A percentile compares a stretch with the other conserved stretches of the same genome.
Evolutionary conservation across 2,113 vertebrate genomes (phyloP).

Genomic region (Naja naja): DNA sequence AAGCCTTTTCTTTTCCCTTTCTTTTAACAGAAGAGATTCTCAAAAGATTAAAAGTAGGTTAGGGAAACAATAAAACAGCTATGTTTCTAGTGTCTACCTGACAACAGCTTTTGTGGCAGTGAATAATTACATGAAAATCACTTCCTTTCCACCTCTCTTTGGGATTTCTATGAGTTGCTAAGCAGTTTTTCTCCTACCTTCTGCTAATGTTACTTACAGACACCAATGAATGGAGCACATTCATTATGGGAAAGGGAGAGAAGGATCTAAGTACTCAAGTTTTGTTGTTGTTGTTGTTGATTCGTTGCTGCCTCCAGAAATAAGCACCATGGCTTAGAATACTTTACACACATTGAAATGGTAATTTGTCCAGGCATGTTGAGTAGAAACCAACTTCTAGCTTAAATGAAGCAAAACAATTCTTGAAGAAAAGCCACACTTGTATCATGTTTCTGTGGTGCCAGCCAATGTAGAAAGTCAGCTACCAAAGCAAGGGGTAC

Average conservation of each 20-base stretch:
- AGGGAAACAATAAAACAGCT: constrained; percentile 76
- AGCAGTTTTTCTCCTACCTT: constrained; percentile 62
- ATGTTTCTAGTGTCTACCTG: constrained; percentile 80
- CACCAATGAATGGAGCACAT: constrained; percentile 64
- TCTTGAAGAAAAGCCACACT: constrained; percentile 34
- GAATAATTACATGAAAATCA: constrained; percentile 81
- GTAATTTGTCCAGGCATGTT: constrained; percentile 57
- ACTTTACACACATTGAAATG: constrained; percentile 70
- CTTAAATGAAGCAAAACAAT: constrained; percentile 55
- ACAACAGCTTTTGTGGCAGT: constrained; percentile 75
- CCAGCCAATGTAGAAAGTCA: constrained; percentile 40
- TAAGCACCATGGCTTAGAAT: constrained; percentile 47
- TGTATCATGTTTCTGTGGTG: constrained; percentile 54
- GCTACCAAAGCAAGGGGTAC: not conserved
- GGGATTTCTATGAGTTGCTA: constrained; percentile 77
- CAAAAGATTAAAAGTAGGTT: constrained; percentile 78
- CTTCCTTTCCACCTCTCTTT: constrained; percentile 77
- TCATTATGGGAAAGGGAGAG: constrained; percentile 57
- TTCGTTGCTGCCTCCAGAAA: constrained; percentile 58
- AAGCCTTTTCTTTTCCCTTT: constrained; percentile 64
- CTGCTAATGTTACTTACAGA: constrained; percentile 71
- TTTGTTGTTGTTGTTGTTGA: constrained; percentile 49
- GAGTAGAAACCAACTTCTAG: constrained; percentile 44
- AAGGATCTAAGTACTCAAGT: constrained; percentile 55
- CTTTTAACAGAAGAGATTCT: constrained; percentile 64